Evolutionary conservation across 2,797 vertebrate genomes (phyloP).

Genomic region (Sibirionetta formosa): DNA sequence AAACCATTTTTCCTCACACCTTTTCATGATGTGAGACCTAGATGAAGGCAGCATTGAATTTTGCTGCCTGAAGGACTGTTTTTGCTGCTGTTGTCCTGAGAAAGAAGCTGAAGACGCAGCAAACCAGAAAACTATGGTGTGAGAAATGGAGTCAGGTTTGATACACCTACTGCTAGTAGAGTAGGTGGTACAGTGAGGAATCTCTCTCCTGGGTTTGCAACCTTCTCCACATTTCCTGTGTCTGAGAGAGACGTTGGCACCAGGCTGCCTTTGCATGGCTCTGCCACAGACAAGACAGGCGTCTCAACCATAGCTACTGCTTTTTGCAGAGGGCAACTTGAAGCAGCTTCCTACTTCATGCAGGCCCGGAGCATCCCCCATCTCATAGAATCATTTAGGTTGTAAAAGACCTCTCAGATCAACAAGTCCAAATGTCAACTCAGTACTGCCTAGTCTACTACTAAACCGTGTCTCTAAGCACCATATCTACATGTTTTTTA

Average conservation of each 20-base stretch:
- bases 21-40: neutral
- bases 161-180: neutral
- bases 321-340: neutral
- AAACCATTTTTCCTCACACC: neutral
- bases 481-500: too few species aligned
- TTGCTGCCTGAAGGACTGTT: neutral
- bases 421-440: too few species aligned
- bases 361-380: neutral
- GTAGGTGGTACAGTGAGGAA: neutral
- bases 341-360: neutral
- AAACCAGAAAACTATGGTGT: rapidly evolving
- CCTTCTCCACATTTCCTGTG: neutral
- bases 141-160: neutral
- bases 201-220: neutral
- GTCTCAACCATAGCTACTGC: neutral
- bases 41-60: neutral
- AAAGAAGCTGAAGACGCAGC: neutral
- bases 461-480: too few species aligned
- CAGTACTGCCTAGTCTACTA: too few species aligned
- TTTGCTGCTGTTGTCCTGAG: neutral
- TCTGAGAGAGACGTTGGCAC: neutral
- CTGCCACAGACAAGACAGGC: neutral
- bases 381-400: neutral
- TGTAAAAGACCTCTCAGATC: too few species aligned
- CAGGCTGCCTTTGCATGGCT: neutral